A percentile compares a stretch with the other conserved stretches of the same genome.
These are phyloP conservation scores for Anguilla marmorata DNA, from an alignment of 2,797 vertebrate genomes.

Conservation along the genomic window DNA sequence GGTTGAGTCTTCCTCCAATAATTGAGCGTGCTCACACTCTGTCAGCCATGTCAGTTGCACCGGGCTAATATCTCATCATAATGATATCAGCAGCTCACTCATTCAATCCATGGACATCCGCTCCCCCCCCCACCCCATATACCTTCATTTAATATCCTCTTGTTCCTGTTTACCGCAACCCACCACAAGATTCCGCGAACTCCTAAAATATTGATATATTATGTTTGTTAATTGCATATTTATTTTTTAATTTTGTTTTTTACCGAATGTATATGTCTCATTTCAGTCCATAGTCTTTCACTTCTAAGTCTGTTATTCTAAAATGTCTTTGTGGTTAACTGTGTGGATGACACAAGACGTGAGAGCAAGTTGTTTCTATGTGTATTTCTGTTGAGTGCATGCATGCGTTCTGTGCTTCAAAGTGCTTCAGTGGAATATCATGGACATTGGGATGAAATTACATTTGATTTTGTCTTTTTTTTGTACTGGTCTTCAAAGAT, in stretches of 20 bases:
- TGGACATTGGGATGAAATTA: neutral
- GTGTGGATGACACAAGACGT: neutral
- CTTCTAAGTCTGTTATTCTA: neutral
- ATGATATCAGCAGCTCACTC: neutral
- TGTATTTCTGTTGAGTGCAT: neutral
- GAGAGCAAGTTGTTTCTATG: neutral
- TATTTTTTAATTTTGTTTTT: constrained; percentile 10
- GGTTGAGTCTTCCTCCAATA: constrained; percentile 66
- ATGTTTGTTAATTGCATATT: constrained; percentile 1
- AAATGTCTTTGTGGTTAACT: neutral
- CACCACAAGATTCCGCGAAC: neutral
- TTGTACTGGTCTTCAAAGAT: neutral
- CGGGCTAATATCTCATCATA: neutral
- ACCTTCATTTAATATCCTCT: neutral
- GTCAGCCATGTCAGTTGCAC: constrained; percentile 4
- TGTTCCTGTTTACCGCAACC: neutral
- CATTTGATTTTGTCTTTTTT: constrained; percentile 1
- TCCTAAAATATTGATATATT: neutral
- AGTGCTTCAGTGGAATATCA: neutral
- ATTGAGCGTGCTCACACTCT: constrained; percentile 49
- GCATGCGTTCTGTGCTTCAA: neutral
- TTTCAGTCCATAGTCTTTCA: neutral
- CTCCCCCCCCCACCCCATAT: neutral
- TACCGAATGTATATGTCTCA: neutral
- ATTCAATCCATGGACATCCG: neutral